Percentiles rank a stretch among this genome's conserved stretches.
Conservation (phyloP, 1,140 invertebrate species). For the Brachystomella parvula region DNA sequence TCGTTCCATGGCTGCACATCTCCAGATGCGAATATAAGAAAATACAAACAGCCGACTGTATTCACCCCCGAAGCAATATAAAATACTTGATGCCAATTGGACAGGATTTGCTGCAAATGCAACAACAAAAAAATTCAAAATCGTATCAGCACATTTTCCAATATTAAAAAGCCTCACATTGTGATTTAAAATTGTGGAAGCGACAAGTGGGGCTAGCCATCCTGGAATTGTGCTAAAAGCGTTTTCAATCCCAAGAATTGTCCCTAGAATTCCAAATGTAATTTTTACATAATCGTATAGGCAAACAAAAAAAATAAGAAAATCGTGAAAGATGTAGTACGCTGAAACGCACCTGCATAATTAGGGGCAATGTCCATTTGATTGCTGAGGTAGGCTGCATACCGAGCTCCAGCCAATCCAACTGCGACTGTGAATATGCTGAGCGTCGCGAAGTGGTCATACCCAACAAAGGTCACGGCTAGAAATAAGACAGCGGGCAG, state of each 20-base stretch:
- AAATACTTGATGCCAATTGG: conserved; percentile 48
- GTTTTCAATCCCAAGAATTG: conserved; percentile 50
- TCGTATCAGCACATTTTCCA: conserved; percentile 42
- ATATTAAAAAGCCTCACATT: background rate
- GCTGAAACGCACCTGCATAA: conserved; percentile 45
- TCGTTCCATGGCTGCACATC: conserved; percentile 34
- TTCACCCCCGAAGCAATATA: conserved; percentile 45
- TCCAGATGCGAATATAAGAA: conserved; percentile 38
- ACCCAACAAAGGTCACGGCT: conserved; percentile 14
- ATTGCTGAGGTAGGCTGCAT: conserved; percentile 69
- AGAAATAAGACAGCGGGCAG: conserved; percentile 5
- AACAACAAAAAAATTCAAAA: conserved; percentile 42
- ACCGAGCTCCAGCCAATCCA: conserved; percentile 63
- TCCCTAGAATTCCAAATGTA: conserved; percentile 47
- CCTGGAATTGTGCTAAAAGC: conserved; percentile 43
- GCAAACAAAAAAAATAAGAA: too few relatives aligned
- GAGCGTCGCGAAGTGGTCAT: conserved; percentile 46
- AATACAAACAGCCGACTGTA: conserved; percentile 43
- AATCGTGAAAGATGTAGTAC: conserved; percentile 1
- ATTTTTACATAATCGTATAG: too few relatives aligned
- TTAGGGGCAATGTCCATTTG: conserved; percentile 51
- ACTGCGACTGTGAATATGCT: conserved; percentile 57
- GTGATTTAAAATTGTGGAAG: background rate
- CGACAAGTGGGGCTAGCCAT: background rate
- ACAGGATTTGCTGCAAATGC: conserved; percentile 39